Evolutionary conservation across 2,797 vertebrate species (phyloP), one percentile per base, ranked within the genome.

Genomic region (Oreonectes daqikongensis): DNA sequence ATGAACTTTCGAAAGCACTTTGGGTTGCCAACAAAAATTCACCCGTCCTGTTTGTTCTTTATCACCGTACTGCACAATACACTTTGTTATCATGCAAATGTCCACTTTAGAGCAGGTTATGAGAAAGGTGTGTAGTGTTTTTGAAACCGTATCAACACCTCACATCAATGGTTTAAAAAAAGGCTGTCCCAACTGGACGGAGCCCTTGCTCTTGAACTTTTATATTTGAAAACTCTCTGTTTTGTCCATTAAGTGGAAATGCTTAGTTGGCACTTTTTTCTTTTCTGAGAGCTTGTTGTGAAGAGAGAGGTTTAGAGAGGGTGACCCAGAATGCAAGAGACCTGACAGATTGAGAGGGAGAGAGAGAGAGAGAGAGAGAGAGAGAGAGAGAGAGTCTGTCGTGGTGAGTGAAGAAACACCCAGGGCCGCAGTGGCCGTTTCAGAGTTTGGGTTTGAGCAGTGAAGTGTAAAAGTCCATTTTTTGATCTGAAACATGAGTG

Each of bases 401-500:
- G 82, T 59, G 79, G 82, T 65, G 80, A 75, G 77, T 82, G 84
- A 61, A 79, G 68, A 87, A 88, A 86, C 86, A 87, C 85, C 77
- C 84, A 83, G 65, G 85, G 86, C 86, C 81, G 76, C 69, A 77
- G 86, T 86, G 84, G 82, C 88, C 87, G 78, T 82, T 85, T 60
- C 84, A 86, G 88, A 90, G 87, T 88, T 88, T 85, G 65, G 84
- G 81, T 81, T 79, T 82, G 87, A 78, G 86, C 91, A 90, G 88
- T 85, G 46, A 79, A 93, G 94, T 90, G 90, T 94, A 93, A 95
- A 95, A 94, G 88, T 92, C 90, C 88, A 91, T 93, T 95, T 94
- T 94, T 90, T 91, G 90, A 92, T 94, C 92, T 94, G 92, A 93
- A 93, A 94, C 94, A 92, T 92, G 92, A 94, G 93, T 94, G 92